Percentiles rank a stretch among this genome's conserved stretches.
Conservation (phyloP, 1,140 invertebrate genomes). For the Neoseiulus cucumeris region DNA sequence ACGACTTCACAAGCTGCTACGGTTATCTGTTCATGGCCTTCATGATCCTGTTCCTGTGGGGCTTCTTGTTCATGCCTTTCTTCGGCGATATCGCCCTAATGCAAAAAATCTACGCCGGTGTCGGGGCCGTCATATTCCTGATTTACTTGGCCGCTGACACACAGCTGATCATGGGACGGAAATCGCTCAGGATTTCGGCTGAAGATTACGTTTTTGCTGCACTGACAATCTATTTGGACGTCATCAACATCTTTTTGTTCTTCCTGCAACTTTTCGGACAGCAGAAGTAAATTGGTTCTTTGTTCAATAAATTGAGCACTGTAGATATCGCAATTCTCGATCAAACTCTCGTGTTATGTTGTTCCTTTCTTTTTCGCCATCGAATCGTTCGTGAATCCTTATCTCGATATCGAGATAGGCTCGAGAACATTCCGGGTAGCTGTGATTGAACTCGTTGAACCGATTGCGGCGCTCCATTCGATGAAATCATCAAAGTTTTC, state of each 20-base stretch:
- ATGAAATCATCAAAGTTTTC: no score
- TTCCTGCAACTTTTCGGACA: slow-evolving; percentile 30
- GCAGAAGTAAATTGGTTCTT: background rate
- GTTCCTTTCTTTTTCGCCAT: no score
- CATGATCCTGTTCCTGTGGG: background rate
- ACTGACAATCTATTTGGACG: slow-evolving; percentile 69
- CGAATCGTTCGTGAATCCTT: no score
- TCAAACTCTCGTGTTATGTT: background rate
- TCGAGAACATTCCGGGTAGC: no score
- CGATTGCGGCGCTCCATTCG: no score
- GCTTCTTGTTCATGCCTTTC: background rate
- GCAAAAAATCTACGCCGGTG: background rate
- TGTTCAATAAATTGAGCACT: no score
- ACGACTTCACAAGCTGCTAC: slow-evolving; percentile 13
- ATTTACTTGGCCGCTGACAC: slow-evolving; percentile 74
- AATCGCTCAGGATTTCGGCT: slow-evolving; percentile 68
- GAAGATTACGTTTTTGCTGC: slow-evolving; percentile 92
- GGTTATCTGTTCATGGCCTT: background rate
- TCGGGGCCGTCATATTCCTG: background rate
- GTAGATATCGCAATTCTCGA: no score
- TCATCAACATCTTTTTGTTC: slow-evolving; percentile 72
- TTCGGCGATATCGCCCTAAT: background rate
- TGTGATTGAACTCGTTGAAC: no score
- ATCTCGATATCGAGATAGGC: no score
- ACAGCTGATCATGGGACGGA: slow-evolving; percentile 79